phyloP scores from a whole-genome alignment of 2,888 invertebrate genomes.

The Pasiphila rectangulata region DNA sequence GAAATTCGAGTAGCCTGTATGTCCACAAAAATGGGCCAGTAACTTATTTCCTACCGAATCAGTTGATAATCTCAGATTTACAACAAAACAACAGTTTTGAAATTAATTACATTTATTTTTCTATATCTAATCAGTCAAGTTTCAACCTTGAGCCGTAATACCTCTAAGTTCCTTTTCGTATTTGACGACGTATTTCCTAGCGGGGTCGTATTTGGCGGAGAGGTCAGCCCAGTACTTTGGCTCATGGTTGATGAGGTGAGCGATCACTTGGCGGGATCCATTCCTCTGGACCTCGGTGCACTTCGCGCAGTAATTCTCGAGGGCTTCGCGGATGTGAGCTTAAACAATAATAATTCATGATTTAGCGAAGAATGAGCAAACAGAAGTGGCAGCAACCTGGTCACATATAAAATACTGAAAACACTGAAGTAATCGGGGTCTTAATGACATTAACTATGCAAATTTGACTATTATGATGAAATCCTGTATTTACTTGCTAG shows the following conservation, averaged over 20 bases:
- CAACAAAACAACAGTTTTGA: neutral
- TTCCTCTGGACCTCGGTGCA: constrained; percentile 54
- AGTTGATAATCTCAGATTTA: neutral
- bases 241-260: constrained; percentile 60
- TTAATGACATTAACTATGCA: no score
- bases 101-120: neutral
- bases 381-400: no score
- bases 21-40: no score
- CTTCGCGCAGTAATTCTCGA: constrained; percentile 58
- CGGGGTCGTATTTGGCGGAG: constrained; percentile 47
- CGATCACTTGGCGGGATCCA: constrained; percentile 51
- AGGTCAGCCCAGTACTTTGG: constrained; percentile 49
- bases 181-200: constrained; percentile 41
- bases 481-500: no score
- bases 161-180: constrained; percentile 49
- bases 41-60: no score
- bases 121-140: constrained; percentile 8
- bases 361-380: neutral
- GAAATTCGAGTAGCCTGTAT: no score
- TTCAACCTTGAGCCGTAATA: constrained; percentile 25
- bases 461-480: no score
- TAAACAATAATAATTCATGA: constrained; percentile 21
- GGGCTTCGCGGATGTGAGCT: constrained; percentile 62
- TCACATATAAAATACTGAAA: no score
- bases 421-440: no score